Percentiles rank a stretch among this genome's conserved stretches.
phyloP scores from a whole-genome alignment of 2,888 invertebrate species.

The Baronia brevicornis region DNA sequence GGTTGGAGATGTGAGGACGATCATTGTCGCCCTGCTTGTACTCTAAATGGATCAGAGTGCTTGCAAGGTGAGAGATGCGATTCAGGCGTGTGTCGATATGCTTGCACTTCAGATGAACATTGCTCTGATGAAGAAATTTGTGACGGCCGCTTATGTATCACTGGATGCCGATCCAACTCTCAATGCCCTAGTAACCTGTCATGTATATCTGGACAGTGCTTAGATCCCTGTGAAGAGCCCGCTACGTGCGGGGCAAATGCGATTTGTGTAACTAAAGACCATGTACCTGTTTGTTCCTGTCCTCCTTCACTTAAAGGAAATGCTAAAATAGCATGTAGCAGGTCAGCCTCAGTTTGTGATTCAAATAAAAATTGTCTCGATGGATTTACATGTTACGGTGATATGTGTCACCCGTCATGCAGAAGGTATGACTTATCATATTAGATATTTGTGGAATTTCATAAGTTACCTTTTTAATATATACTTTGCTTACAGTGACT shows the following conservation, averaged over 20 bases:
- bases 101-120: conserved; percentile 89
- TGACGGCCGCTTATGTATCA: conserved; percentile 84
- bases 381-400: conserved; percentile 85
- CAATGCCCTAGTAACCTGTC: conserved; percentile 83
- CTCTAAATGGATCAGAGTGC: conserved; percentile 81
- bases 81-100: conserved; percentile 86
- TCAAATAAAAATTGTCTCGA: conserved; percentile 80
- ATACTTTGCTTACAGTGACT: conserved; percentile 76
- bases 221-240: conserved; percentile 83
- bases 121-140: conserved; percentile 92
- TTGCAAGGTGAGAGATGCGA: conserved; percentile 87
- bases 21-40: conserved; percentile 86
- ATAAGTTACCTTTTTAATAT: too few relatives aligned
- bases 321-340: conserved; percentile 82
- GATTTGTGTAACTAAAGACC: conserved; percentile 80
- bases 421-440: conserved; percentile 82
- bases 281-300: conserved; percentile 84
- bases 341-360: conserved; percentile 79
- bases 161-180: conserved; percentile 87
- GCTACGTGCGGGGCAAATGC: conserved; percentile 91
- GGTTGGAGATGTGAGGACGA: conserved; percentile 84
- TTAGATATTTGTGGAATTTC: too few relatives aligned
- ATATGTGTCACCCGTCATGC: conserved; percentile 85
- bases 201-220: conserved; percentile 88
- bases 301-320: conserved; percentile 83